Percentiles rank a stretch among this genome's conserved stretches.
These are phyloP conservation scores for Odontothrips loti DNA, from an alignment of 2,888 invertebrate species.

Conservation along the genomic window DNA sequence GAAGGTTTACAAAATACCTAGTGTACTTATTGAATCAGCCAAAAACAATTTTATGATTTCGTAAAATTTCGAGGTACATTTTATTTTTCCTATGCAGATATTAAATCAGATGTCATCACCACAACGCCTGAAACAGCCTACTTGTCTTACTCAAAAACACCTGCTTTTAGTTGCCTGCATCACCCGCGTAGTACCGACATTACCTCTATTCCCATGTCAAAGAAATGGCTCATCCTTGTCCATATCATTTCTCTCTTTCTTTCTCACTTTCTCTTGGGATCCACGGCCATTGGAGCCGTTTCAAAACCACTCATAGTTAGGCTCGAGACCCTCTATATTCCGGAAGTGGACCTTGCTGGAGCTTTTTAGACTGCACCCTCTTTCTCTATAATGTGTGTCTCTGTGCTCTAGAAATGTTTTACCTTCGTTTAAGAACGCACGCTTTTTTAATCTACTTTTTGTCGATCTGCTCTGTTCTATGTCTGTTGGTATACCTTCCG, in stretches of 20 bases:
- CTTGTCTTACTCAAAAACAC: background rate
- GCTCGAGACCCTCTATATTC: constrained; percentile 7
- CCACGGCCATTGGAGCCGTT: background rate
- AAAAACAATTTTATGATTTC: too few species aligned
- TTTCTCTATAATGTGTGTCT: background rate
- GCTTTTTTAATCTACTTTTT: background rate
- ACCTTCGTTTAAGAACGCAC: background rate
- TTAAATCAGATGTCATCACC: background rate
- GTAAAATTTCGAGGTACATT: too few species aligned
- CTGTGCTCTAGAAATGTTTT: background rate
- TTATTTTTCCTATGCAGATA: too few species aligned
- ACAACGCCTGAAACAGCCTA: constrained; percentile 9
- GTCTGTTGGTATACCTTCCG: background rate
- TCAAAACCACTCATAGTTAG: background rate
- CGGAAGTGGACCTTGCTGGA: constrained; percentile 25
- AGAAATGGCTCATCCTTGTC: too few species aligned
- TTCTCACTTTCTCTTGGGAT: background rate
- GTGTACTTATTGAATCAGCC: too few species aligned
- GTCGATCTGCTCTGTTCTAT: background rate
- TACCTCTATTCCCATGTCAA: background rate
- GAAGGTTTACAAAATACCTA: too few species aligned
- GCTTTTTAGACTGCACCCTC: constrained; percentile 19
- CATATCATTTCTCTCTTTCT: constrained; percentile 8
- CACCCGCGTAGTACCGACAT: constrained; percentile 16
- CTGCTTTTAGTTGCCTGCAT: constrained; percentile 11